These are phyloP conservation scores for Novumbra hubbsi DNA, from an alignment of 2,797 vertebrate genomes.

Conservation along the genomic window DNA sequence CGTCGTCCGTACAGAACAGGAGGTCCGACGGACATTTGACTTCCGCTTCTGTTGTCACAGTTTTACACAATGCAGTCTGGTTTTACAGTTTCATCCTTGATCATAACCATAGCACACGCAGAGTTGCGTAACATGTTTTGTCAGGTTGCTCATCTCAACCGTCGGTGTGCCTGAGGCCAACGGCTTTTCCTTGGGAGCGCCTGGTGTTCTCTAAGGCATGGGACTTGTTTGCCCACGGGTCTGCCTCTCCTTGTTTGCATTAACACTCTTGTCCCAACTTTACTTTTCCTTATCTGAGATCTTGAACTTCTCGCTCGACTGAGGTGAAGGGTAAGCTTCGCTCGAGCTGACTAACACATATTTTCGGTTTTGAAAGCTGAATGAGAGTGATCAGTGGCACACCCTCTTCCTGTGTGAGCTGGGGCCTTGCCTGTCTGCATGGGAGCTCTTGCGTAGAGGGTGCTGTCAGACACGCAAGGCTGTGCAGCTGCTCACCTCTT, in stretches of 20 bases:
- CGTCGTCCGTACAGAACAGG: neutral
- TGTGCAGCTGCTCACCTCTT: conserved; percentile 41
- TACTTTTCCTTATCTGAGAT: too few relatives aligned
- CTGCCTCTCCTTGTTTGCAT: neutral
- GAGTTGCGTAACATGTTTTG: too few relatives aligned
- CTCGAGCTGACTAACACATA: neutral
- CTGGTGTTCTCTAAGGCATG: neutral
- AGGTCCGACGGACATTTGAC: neutral
- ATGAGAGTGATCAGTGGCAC: conserved; percentile 54
- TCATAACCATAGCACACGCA: too few relatives aligned
- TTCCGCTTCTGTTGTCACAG: too few relatives aligned
- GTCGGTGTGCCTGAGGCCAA: neutral
- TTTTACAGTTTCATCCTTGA: too few relatives aligned
- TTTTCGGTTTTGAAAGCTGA: conserved; percentile 47
- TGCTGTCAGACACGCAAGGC: neutral
- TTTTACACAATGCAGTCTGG: too few relatives aligned
- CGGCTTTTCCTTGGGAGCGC: neutral
- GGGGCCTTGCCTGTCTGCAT: conserved; percentile 40
- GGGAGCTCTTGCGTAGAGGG: conserved; percentile 26
- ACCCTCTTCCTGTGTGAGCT: conserved; percentile 67
- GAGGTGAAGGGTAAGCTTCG: neutral
- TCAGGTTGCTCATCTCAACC: too few relatives aligned
- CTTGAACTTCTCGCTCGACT: neutral
- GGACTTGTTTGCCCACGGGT: neutral
- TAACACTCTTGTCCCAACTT: too few relatives aligned